These are phyloP conservation scores for Acropternis orthonyx DNA, from an alignment of 2,797 vertebrate species.

Conservation along the genomic window DNA sequence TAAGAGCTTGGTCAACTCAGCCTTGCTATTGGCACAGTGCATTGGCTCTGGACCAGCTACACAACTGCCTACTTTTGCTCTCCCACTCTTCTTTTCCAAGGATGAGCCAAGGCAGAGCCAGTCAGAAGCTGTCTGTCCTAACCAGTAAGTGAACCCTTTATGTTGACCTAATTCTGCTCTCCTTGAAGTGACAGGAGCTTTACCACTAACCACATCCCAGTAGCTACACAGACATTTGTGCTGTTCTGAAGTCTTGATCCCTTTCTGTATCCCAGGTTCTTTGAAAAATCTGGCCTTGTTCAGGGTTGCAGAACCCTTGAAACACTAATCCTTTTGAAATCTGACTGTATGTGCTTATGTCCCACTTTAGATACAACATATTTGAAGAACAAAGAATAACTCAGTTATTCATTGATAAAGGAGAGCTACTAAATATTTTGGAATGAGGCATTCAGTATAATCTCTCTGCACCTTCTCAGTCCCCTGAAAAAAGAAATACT, in stretches of 20 bases:
- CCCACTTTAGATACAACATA: background rate
- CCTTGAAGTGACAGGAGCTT: background rate
- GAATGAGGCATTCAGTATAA: background rate
- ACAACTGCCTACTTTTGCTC: background rate
- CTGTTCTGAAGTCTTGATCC: background rate
- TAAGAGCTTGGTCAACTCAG: background rate
- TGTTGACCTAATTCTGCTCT: background rate
- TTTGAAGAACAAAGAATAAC: constrained; percentile 3
- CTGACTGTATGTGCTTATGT: background rate
- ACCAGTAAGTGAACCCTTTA: background rate
- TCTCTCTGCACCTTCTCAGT: background rate
- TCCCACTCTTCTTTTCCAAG: background rate
- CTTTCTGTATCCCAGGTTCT: background rate
- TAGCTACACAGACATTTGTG: background rate
- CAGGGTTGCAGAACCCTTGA: background rate
- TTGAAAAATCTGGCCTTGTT: background rate
- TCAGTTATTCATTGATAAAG: background rate
- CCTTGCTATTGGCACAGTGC: background rate
- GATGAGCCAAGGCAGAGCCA: background rate
- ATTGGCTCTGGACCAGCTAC: background rate
- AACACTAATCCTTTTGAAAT: constrained; percentile 7
- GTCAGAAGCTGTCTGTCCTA: background rate
- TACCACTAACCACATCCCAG: background rate
- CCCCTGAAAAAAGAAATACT: background rate
- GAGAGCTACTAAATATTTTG: background rate